Base-by-base conservation (phyloP, 2,888 invertebrate species). In the Amphipoea oculea region DNA sequence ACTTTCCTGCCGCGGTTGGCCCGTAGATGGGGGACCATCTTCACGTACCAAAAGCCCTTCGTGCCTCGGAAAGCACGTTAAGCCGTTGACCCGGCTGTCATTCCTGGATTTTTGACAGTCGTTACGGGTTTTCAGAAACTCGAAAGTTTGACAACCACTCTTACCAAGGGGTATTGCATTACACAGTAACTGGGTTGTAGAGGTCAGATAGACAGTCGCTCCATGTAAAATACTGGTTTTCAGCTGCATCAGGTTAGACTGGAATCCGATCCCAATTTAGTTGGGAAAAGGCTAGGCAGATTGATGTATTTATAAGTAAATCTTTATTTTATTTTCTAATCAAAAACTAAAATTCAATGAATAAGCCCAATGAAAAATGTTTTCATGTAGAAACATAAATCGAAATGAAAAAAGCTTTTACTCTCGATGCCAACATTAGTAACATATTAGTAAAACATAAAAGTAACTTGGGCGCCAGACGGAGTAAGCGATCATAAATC, bases 401-500 rank as follows among this genome's bases (percentile, higher is more conserved):
- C 6, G 1, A 45, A 68, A 69, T 51, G 4, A 11, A 57, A 60
- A 72, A 1, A 51, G 54, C 40, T 73, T 79, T 79, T 79, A 23
- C 29, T 60, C 11, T 63, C 40, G 40, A 62, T 76, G 36, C 40
- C n/a, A 73, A 60, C 23, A 83, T 66, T 45, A 40, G 23, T 68
- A 66, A 11, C 29, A 63, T 78, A 78, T 73, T 73, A 75, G 66
- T 73, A 42, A 66, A 70, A 70, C 65, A 67, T 85, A 36, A 81
- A 76, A 83, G 78, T 82, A 78, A 83, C 79, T 73, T 63, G 66
- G 42, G 51, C 74, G 70, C 66, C 73, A 79, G 79, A 70, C 70
- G 69, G 70, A 84, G 84, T 82, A 85, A 84, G 85, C 54, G 48
- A 79, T 79, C 87, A 90, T 89, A 83, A 86, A 91, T 92, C 90